A percentile compares a stretch with the other conserved stretches of the same genome.
These are phyloP conservation scores for Girardinus metallicus DNA, from an alignment of 2,797 vertebrate genomes.

Conservation along the genomic window DNA sequence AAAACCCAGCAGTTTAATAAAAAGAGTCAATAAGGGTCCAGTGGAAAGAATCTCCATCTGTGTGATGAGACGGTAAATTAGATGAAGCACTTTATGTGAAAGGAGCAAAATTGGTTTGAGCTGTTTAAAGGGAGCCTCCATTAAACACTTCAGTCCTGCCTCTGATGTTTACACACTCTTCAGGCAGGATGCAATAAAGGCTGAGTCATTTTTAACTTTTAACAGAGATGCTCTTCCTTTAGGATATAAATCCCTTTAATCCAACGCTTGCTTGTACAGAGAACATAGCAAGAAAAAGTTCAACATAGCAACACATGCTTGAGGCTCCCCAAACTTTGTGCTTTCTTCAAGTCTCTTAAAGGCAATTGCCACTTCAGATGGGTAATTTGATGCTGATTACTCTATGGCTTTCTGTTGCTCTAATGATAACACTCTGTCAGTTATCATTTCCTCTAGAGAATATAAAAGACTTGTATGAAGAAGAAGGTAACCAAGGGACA, in stretches of 20 bases:
- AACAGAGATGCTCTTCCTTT: constrained; percentile 20
- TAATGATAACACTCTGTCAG: constrained; percentile 42
- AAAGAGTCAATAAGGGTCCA: constrained; percentile 5
- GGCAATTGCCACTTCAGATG: constrained; percentile 36
- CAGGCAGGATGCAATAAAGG: constrained; percentile 10
- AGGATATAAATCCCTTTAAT: constrained; percentile 22
- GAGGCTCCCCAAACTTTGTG: constrained; percentile 21
- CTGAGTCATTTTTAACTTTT: constrained; percentile 25
- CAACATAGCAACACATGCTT: constrained; percentile 3
- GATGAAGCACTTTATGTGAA: constrained; percentile 11
- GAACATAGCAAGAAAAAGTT: constrained; percentile 5
- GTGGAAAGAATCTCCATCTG: constrained; percentile 13
- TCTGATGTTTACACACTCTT: constrained; percentile 24
- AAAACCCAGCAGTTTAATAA: constrained; percentile 13
- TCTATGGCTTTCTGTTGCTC: constrained; percentile 33
- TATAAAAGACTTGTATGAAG: constrained; percentile 10
- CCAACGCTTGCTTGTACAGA: constrained; percentile 14
- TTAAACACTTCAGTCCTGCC: constrained; percentile 16
- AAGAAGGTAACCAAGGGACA: constrained; percentile 1
- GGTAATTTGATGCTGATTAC: constrained; percentile 33
- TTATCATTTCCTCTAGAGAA: constrained; percentile 29
- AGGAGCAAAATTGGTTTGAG: constrained; percentile 21
- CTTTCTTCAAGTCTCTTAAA: constrained; percentile 35
- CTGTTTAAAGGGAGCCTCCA: constrained; percentile 21
- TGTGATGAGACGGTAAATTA: constrained; percentile 5